Evolutionary conservation across 2,888 invertebrate genomes (phyloP).

Genomic region (Sphaerophoria taeniata): DNA sequence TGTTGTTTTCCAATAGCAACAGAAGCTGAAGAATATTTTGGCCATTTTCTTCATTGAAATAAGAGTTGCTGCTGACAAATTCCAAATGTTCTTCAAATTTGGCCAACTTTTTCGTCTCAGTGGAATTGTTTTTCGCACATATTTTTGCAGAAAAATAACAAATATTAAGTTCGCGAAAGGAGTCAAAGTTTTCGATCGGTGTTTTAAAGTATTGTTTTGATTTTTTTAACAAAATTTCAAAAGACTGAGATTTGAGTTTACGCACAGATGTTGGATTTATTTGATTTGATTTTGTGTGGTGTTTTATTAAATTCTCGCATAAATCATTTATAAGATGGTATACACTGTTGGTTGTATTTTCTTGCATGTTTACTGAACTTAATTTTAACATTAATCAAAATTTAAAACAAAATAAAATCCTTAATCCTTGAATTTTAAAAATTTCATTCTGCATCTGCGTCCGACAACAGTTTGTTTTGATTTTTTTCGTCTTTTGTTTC

Average conservation of each 20-base stretch:
- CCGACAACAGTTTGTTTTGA: conserved; percentile 46
- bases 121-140: conserved; percentile 74
- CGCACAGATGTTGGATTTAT: conserved; percentile 75
- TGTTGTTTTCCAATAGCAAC: conserved; percentile 75
- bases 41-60: conserved; percentile 76
- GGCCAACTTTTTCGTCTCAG: conserved; percentile 73
- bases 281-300: conserved; percentile 47
- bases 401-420: conserved; percentile 19
- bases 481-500: conserved; percentile 30
- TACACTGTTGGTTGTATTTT: conserved; percentile 77
- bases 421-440: neutral
- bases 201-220: conserved; percentile 64
- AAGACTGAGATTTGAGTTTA: conserved; percentile 76
- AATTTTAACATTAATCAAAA: neutral
- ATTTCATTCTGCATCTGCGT: conserved; percentile 41
- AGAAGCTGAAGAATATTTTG: conserved; percentile 76
- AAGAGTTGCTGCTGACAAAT: conserved; percentile 72
- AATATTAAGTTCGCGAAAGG: conserved; percentile 76
- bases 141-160: conserved; percentile 77
- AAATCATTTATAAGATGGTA: conserved; percentile 77
- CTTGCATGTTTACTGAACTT: conserved; percentile 69
- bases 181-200: conserved; percentile 75
- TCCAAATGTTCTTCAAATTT: conserved; percentile 76
- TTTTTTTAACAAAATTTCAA: conserved; percentile 78
- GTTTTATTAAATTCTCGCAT: conserved; percentile 75